Conservation (phyloP, 2,888 invertebrate genomes). For the Unio delphinus region DNA sequence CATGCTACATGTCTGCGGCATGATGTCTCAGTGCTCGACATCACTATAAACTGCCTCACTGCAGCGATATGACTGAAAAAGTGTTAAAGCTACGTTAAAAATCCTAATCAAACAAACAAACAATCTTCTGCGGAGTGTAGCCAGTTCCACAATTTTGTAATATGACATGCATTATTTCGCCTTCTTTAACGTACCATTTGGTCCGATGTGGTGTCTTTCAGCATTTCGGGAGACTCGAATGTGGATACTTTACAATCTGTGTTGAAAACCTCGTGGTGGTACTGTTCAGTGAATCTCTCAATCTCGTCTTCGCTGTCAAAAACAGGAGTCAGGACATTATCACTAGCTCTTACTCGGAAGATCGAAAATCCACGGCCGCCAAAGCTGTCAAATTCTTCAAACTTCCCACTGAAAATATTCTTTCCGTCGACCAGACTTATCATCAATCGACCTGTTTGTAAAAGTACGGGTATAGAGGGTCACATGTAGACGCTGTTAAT, state of each 20-base stretch:
- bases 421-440: conserved; percentile 34
- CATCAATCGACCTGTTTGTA: conserved; percentile 30
- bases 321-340: conserved; percentile 18
- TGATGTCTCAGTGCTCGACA: no score
- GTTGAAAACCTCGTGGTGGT: conserved; percentile 38
- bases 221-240: conserved; percentile 37
- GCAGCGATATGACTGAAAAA: no score
- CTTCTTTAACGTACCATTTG: conserved; percentile 23
- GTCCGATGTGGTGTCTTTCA: conserved; percentile 37
- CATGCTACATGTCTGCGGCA: no score
- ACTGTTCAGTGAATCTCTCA: conserved; percentile 32
- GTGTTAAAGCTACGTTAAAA: no score
- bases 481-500: neutral
- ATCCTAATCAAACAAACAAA: no score
- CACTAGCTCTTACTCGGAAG: conserved; percentile 27
- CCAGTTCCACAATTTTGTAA: neutral
- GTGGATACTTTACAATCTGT: conserved; percentile 28
- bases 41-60: no score
- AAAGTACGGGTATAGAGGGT: neutral
- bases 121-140: no score
- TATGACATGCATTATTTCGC: neutral
- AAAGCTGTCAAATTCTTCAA: conserved; percentile 27
- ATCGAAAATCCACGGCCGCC: conserved; percentile 51
- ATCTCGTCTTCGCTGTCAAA: conserved; percentile 42
- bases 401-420: conserved; percentile 19